Percentiles rank a stretch among this genome's conserved stretches.
Evolutionary conservation across 2,797 vertebrate genomes (phyloP).

Genomic region (Xyrichtys novacula): DNA sequence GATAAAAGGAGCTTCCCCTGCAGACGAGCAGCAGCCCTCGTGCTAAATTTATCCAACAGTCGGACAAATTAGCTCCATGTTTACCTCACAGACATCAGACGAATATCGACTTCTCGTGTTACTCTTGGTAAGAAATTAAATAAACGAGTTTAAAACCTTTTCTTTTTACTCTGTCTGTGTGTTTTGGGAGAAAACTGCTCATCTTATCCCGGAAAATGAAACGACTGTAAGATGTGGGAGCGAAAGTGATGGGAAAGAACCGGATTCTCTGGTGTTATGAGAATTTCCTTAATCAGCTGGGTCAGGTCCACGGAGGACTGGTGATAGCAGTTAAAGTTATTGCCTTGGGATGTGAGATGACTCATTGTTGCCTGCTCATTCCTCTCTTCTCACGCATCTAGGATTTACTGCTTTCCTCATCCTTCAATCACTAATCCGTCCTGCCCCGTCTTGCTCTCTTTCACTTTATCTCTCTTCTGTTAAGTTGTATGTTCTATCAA

Average conservation of each 20-base stretch:
- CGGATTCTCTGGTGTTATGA: neutral
- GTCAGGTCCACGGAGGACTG: slow-evolving; percentile 46
- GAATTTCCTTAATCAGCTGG: slow-evolving; percentile 3
- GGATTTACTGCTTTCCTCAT: slow-evolving; percentile 33
- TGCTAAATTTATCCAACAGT: neutral
- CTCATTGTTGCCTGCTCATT: slow-evolving; percentile 51
- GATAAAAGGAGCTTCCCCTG: no score
- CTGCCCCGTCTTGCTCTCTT: slow-evolving; percentile 17
- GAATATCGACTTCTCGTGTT: neutral
- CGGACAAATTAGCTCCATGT: neutral
- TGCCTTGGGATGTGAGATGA: slow-evolving; percentile 54
- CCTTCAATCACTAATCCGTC: slow-evolving; percentile 21
- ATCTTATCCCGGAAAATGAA: slow-evolving; percentile 11
- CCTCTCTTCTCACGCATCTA: slow-evolving; percentile 59
- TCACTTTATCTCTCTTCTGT: slow-evolving; percentile 10
- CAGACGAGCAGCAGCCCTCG: neutral
- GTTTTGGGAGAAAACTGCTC: neutral
- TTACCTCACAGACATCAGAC: neutral
- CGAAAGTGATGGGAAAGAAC: neutral
- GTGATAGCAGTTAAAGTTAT: slow-evolving; percentile 49
- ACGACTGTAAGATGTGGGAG: slow-evolving; percentile 14
- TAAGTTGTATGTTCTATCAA: slow-evolving; percentile 9
- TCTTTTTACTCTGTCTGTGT: neutral
- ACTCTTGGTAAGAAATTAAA: neutral
- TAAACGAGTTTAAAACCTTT: neutral